phyloP scores from a whole-genome alignment of 2,888 invertebrate species.

The Drosophila rellima region DNA sequence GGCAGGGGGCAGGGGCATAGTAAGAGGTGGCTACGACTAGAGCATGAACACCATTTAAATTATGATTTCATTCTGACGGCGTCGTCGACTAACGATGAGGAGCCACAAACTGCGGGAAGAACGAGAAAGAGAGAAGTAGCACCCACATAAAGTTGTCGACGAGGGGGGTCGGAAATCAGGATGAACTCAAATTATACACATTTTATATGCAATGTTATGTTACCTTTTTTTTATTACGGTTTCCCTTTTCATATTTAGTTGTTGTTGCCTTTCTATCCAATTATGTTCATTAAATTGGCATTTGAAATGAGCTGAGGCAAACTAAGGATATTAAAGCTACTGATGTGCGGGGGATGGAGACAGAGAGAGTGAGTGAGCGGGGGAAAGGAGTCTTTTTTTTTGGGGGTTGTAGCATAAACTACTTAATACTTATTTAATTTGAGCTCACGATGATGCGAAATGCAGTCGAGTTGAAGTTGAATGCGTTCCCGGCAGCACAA shows the following conservation, averaged over 20 bases:
- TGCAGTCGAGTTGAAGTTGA: constrained; percentile 65
- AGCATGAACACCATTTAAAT: constrained; percentile 58
- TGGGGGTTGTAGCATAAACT: constrained; percentile 52
- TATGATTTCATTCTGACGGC: constrained; percentile 71
- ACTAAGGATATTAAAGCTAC: constrained; percentile 14
- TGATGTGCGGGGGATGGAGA: not conserved
- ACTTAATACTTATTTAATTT: constrained; percentile 76
- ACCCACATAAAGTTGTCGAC: constrained; percentile 48
- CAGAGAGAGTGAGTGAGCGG: not conserved
- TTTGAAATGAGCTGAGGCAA: constrained; percentile 59
- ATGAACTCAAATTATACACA: constrained; percentile 69
- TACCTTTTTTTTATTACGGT: constrained; percentile 21
- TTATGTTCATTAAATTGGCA: constrained; percentile 79
- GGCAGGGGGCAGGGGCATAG: not conserved
- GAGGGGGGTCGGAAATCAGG: constrained; percentile 64
- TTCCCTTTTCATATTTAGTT: constrained; percentile 6
- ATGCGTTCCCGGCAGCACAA: constrained; percentile 70
- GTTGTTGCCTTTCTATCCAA: constrained; percentile 54
- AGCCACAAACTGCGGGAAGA: constrained; percentile 2
- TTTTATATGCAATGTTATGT: constrained; percentile 42
- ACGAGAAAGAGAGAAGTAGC: constrained; percentile 8
- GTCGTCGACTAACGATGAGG: constrained; percentile 14
- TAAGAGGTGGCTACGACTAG: not conserved
- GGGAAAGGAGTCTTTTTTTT: not conserved
- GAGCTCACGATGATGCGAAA: constrained; percentile 34